phyloP scores from a whole-genome alignment of 2,888 invertebrate genomes.

The Spisula solida region DNA sequence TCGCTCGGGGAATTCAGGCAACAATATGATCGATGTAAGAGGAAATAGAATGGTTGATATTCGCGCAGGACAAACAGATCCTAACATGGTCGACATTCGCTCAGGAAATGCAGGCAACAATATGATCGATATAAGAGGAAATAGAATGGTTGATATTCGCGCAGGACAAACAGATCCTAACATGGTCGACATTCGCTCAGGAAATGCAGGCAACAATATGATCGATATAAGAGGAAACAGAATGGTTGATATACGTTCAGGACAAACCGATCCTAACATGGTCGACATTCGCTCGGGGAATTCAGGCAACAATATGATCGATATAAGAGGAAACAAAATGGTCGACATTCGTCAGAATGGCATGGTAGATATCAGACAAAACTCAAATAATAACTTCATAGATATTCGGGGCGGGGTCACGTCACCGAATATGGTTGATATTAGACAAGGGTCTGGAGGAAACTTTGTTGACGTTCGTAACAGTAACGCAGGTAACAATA shows the following conservation, averaged over 20 bases:
- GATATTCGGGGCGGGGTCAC: conserved; percentile 24
- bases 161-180: too few relatives aligned
- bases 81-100: conserved; percentile 30
- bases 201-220: neutral
- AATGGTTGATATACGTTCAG: conserved; percentile 26
- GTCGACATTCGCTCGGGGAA: neutral
- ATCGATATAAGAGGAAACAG: conserved; percentile 25
- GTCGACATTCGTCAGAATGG: conserved; percentile 34
- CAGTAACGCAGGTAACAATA: neutral
- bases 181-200: conserved; percentile 26
- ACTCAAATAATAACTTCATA: neutral
- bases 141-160: too few relatives aligned
- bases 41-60: conserved; percentile 43
- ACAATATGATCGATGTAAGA: conserved; percentile 21
- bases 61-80: neutral
- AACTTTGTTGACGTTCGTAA: conserved; percentile 25
- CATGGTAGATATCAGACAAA: conserved; percentile 7
- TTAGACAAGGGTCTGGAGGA: neutral
- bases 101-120: neutral
- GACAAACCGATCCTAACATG: neutral
- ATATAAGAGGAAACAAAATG: conserved; percentile 22
- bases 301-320: conserved; percentile 17
- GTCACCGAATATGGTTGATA: conserved; percentile 22
- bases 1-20: neutral
- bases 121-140: conserved; percentile 29